phyloP scores from a whole-genome alignment of 2,888 invertebrate species.

The Apodemia mormo region DNA sequence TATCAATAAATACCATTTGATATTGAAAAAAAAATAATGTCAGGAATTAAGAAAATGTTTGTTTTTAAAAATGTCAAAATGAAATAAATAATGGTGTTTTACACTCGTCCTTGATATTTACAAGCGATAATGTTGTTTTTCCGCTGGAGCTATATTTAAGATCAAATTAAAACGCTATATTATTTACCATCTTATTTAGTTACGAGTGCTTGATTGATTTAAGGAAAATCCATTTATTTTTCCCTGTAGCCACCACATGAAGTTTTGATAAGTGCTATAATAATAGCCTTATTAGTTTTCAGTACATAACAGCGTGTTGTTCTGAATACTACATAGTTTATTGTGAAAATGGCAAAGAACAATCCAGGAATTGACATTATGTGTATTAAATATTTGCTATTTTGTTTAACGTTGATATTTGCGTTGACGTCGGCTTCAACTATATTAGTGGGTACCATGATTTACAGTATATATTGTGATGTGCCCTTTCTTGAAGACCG shows the following conservation, averaged over 20 bases:
- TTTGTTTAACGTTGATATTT: slow-evolving; percentile 89
- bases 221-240: slow-evolving; percentile 49
- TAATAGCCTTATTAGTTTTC: slow-evolving; percentile 37
- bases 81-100: no score
- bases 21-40: no score
- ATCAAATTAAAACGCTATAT: slow-evolving; percentile 26
- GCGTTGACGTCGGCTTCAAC: slow-evolving; percentile 39
- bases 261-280: slow-evolving; percentile 45
- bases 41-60: no score
- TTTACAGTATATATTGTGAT: no score
- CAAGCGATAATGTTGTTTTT: no score
- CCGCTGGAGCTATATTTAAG: no score
- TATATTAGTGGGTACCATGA: no score
- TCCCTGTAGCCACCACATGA: slow-evolving; percentile 44
- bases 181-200: slow-evolving; percentile 39
- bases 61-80: no score
- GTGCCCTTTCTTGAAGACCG: no score
- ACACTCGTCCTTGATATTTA: no score
- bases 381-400: slow-evolving; percentile 88
- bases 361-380: slow-evolving; percentile 85
- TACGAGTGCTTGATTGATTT: slow-evolving; percentile 47
- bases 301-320: slow-evolving; percentile 41
- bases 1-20: no score
- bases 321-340: slow-evolving; percentile 34
- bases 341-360: slow-evolving; percentile 57